Evolutionary conservation across 2,888 invertebrate species (phyloP).

Genomic region (Scaptomyza polygonia): DNA sequence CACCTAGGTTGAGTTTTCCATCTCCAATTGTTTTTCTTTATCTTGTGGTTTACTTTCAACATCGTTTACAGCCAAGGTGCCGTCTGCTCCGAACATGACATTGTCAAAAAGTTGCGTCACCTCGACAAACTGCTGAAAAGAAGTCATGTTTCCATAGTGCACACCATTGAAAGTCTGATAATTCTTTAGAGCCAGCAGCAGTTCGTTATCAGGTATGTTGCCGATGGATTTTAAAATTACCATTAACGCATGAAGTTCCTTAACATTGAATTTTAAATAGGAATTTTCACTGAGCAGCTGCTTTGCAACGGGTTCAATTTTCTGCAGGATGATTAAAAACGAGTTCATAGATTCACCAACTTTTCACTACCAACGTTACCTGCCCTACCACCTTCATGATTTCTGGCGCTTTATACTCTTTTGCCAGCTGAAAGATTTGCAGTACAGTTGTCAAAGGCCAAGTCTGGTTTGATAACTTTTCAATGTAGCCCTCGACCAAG

Average conservation of each 20-base stretch:
- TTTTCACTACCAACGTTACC: constrained; percentile 5
- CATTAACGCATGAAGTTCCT: constrained; percentile 52
- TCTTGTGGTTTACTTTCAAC: too few species aligned
- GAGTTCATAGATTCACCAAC: background rate
- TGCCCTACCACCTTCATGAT: constrained; percentile 46
- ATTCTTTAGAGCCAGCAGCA: constrained; percentile 44
- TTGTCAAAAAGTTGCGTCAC: constrained; percentile 43
- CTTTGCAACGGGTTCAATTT: constrained; percentile 47
- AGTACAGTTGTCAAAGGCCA: constrained; percentile 56
- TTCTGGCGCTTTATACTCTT: constrained; percentile 34
- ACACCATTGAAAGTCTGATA: constrained; percentile 57
- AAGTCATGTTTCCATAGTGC: constrained; percentile 44
- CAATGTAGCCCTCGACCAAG: constrained; percentile 52
- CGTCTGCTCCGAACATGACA: constrained; percentile 49
- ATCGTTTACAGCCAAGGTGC: constrained; percentile 31
- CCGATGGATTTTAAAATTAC: constrained; percentile 33
- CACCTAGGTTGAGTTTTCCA: too few species aligned
- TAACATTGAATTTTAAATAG: constrained; percentile 45
- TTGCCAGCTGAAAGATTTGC: constrained; percentile 60
- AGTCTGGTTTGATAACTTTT: constrained; percentile 39
- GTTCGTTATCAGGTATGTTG: constrained; percentile 19
- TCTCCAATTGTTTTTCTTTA: too few species aligned
- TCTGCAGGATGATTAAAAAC: constrained; percentile 20
- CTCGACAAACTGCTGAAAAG: constrained; percentile 54
- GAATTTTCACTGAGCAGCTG: constrained; percentile 41